A percentile compares a stretch with the other conserved stretches of the same genome.
phyloP scores from a whole-genome alignment of 1,140 invertebrate genomes.

The Lordiphosa stackelbergi region DNA sequence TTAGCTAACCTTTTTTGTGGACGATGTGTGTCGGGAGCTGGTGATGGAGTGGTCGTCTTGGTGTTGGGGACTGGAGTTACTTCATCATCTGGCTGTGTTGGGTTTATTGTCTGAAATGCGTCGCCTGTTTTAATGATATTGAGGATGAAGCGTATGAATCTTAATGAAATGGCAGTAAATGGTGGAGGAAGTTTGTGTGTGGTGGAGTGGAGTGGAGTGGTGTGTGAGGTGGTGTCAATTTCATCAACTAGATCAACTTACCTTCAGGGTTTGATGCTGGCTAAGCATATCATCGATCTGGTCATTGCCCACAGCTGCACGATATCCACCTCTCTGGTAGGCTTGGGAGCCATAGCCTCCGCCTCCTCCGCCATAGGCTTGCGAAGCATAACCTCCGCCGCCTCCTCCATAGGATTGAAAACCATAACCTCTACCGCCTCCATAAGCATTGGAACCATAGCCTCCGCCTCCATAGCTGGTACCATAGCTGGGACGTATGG shows the following conservation, averaged over 20 bases:
- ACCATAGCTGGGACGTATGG: conserved; percentile 10
- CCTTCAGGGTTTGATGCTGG: conserved; percentile 51
- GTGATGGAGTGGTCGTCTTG: conserved; percentile 7
- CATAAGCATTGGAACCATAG: conserved; percentile 35
- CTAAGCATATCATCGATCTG: conserved; percentile 64
- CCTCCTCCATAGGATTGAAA: conserved; percentile 42
- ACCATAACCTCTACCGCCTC: conserved; percentile 22
- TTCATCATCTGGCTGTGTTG: too few relatives aligned
- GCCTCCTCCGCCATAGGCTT: conserved; percentile 28
- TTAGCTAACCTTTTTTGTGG: conserved; percentile 70
- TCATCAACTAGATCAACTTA: conserved; percentile 30
- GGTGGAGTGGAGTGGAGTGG: conserved; percentile 14
- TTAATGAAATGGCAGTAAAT: conserved; percentile 53
- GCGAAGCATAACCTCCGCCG: not conserved
- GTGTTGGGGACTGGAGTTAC: conserved; percentile 1
- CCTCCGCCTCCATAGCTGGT: conserved; percentile 7
- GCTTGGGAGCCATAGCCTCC: conserved; percentile 35
- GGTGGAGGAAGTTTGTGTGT: conserved; percentile 10
- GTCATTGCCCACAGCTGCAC: conserved; percentile 65
- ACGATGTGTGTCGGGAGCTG: conserved; percentile 24
- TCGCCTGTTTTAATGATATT: conserved; percentile 75
- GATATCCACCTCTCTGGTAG: conserved; percentile 32
- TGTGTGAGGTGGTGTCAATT: conserved; percentile 4
- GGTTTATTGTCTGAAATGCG: conserved; percentile 75
- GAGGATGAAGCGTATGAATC: conserved; percentile 44